Evolutionary conservation across 2,888 invertebrate species (phyloP).

Genomic region (Tenthredo scrophulariae): DNA sequence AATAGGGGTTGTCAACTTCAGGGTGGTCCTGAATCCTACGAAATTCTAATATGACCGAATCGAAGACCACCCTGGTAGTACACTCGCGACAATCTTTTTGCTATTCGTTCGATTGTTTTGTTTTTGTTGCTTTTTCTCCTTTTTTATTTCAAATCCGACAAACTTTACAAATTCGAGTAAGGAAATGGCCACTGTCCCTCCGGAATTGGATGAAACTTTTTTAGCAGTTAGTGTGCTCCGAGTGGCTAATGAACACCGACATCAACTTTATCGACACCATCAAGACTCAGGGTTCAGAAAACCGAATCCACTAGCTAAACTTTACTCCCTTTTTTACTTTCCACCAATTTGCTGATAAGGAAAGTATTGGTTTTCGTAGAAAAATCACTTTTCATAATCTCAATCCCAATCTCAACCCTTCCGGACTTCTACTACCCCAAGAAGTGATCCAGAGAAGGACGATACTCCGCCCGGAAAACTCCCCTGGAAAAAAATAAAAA

Average conservation of each 20-base stretch:
- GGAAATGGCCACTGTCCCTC: constrained; percentile 4
- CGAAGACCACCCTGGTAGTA: no score
- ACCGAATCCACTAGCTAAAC: background rate
- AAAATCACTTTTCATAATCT: background rate
- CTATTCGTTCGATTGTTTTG: no score
- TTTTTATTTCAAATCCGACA: background rate
- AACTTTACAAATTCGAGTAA: constrained; percentile 1
- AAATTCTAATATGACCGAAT: no score
- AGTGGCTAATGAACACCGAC: constrained; percentile 19
- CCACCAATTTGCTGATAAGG: background rate
- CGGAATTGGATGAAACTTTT: background rate
- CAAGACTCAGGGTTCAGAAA: background rate
- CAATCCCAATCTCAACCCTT: no score
- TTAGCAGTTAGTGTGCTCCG: background rate
- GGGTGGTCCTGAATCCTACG: no score
- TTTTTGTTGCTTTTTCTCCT: no score
- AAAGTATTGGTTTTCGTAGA: background rate
- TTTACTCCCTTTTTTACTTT: background rate
- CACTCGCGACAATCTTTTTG: background rate
- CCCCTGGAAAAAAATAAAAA: no score
- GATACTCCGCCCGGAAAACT: no score
- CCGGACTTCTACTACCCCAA: no score
- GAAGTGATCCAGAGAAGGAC: no score
- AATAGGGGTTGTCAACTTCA: background rate
- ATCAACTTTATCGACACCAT: constrained; percentile 22